Conservation (phyloP, 2,797 vertebrate species). For the Darevskia nairensis region DNA sequence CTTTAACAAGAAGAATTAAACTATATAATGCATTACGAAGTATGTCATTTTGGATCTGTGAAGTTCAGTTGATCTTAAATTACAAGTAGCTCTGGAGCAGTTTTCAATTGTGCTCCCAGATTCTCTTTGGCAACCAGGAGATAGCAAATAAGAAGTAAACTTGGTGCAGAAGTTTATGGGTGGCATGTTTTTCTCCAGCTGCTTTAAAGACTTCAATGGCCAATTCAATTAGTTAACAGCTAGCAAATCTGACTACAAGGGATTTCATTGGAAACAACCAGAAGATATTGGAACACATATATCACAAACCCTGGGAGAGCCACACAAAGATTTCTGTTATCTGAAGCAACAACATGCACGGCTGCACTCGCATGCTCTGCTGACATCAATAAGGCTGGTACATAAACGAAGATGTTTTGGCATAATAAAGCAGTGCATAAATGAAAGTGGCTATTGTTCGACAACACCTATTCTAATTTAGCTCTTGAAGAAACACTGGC, state of each 20-base stretch:
- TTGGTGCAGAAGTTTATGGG: background rate
- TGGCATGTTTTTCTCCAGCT: background rate
- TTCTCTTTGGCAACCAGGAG: background rate
- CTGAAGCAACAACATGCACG: background rate
- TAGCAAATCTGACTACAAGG: background rate
- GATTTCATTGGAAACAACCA: background rate
- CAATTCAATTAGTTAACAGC: background rate
- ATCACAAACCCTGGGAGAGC: background rate
- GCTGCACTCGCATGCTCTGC: background rate
- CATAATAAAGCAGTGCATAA: background rate
- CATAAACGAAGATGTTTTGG: conserved; percentile 4
- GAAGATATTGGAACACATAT: background rate
- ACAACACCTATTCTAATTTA: conserved; percentile 1
- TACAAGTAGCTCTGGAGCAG: background rate
- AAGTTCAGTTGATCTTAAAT: background rate
- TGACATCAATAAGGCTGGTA: background rate
- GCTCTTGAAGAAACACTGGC: background rate
- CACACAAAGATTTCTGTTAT: background rate
- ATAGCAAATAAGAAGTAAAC: background rate
- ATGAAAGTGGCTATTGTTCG: conserved; percentile 8
- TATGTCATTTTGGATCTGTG: background rate
- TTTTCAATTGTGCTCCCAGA: background rate
- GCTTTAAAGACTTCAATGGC: background rate
- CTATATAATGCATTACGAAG: background rate
- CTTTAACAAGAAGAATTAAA: background rate